Evolutionary conservation across 2,888 invertebrate genomes (phyloP), one percentile per base, ranked within the genome.

Genomic region (Agriopis marginaria): DNA sequence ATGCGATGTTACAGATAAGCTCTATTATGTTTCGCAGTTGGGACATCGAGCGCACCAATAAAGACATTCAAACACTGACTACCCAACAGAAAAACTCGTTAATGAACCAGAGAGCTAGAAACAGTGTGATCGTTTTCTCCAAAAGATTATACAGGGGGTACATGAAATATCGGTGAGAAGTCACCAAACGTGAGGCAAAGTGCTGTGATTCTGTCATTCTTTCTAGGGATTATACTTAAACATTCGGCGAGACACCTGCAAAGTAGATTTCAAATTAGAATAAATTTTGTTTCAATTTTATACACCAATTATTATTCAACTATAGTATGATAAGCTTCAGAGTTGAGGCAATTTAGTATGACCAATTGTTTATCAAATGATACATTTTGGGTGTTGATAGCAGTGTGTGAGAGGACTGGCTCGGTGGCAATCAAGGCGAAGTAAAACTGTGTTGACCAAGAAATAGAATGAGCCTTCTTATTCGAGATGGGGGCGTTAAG

Each of bases 191-290:
- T 82, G 76, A 78, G 84, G 84, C 89, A 82, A 88, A 85, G 91
- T 92, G 93, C 90, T 88, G 91, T 92, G 91, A 91, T 89, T 87
- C 82, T 82, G 87, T 88, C 87, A 82, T 87, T 90, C 84, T 86
- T 88, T 90, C 85, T 85, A 89, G 89, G 90, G 88, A 89, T 86
- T 88, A 91, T 91, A 92, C 91, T 91, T 91, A 93, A 93, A 92
- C 84, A 84, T 83, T 92, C 93, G 93, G 87, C 94, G 93, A 91
- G 86, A 90, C 91, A 94, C 94, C 94, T 94, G 94, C 83, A 93
- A 94, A 93, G 70, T 93, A 94, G 93, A 93, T 87, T 88, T 91
- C 89, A 91, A 91, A 94, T 94, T 94, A 94, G 93, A 94, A 91
- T 91, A 85, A 89, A 90, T 93, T 94, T 90, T 93, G 92, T 85